Conservation (phyloP, 2,888 invertebrate genomes). For the Tetranychus truncatus region DNA sequence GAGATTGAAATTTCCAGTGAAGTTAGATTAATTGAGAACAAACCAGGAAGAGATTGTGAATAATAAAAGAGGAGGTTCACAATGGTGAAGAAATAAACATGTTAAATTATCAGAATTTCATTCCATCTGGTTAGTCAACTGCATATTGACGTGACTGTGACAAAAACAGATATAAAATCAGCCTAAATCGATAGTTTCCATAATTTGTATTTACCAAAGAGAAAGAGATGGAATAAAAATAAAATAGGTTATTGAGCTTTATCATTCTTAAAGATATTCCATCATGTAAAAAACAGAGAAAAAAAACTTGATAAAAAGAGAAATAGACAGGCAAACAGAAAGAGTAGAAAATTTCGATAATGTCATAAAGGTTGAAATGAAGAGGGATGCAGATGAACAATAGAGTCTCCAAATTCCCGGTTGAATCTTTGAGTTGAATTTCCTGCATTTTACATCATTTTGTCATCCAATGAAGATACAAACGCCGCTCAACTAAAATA, state of each 20-base stretch:
- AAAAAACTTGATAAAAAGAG: not conserved
- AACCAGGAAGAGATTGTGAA: not conserved
- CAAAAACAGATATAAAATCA: not conserved
- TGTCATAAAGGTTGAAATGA: not conserved
- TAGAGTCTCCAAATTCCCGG: not conserved
- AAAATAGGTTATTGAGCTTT: not conserved
- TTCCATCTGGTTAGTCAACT: not conserved
- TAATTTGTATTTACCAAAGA: not conserved
- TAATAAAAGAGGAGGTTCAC: not conserved
- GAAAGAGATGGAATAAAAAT: not conserved
- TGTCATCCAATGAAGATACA: too few relatives aligned
- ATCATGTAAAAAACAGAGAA: not conserved
- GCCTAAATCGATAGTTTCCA: not conserved
- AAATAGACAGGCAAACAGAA: not conserved
- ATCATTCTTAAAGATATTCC: not conserved
- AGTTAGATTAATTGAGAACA: not conserved
- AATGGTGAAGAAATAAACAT: not conserved
- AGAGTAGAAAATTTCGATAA: not conserved
- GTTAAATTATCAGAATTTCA: not conserved
- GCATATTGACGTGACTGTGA: not conserved
- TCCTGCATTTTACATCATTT: not conserved
- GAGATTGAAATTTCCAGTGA: too few relatives aligned
- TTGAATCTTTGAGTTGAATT: not conserved
- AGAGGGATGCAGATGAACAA: not conserved
- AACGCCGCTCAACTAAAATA: too few relatives aligned